A percentile compares a stretch with the other conserved stretches of the same genome.
These are phyloP conservation scores for Ianthella basta DNA, from an alignment of 37 sponge, comb jelly and placozoan genomes.

Conservation along the genomic window DNA sequence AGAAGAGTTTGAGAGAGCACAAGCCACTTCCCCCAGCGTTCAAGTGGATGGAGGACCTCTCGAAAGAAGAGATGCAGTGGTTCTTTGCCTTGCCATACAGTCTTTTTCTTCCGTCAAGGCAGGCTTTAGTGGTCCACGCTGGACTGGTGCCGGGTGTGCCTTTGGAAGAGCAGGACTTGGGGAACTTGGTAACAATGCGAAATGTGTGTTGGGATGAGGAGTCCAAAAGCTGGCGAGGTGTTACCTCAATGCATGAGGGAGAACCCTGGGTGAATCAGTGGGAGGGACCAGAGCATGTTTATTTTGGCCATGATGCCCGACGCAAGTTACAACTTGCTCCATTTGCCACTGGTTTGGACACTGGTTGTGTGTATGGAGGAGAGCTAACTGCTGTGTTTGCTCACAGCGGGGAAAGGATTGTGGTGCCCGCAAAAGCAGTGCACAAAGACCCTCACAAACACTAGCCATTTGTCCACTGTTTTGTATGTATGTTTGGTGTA, in stretches of 20 bases:
- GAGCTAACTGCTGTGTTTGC: conserved; percentile 74
- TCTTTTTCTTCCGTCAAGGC: conserved; percentile 60
- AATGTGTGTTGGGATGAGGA: conserved; percentile 38
- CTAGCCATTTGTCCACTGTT: background rate
- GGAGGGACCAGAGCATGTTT: conserved; percentile 82
- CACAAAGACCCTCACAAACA: conserved; percentile 19
- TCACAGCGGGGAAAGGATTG: background rate
- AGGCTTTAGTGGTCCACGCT: conserved; percentile 72
- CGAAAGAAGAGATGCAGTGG: conserved; percentile 70
- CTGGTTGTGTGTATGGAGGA: conserved; percentile 87
- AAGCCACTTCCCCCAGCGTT: conserved; percentile 37
- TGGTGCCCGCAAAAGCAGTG: conserved; percentile 1
- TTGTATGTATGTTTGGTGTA: background rate
- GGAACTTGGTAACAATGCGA: conserved; percentile 58
- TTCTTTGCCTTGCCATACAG: conserved; percentile 70
- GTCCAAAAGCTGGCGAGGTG: conserved; percentile 19
- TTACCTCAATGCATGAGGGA: background rate
- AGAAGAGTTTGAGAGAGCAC: conserved; percentile 6
- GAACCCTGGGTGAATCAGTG: conserved; percentile 72
- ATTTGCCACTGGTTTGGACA: conserved; percentile 83
- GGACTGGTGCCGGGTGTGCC: conserved; percentile 68
- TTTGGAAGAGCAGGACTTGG: conserved; percentile 50
- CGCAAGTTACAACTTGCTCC: conserved; percentile 51
- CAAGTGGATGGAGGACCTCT: conserved; percentile 67
- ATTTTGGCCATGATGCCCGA: conserved; percentile 86